phyloP scores from a whole-genome alignment of 2,888 invertebrate species.

The Cosmorhoe ocellata region DNA sequence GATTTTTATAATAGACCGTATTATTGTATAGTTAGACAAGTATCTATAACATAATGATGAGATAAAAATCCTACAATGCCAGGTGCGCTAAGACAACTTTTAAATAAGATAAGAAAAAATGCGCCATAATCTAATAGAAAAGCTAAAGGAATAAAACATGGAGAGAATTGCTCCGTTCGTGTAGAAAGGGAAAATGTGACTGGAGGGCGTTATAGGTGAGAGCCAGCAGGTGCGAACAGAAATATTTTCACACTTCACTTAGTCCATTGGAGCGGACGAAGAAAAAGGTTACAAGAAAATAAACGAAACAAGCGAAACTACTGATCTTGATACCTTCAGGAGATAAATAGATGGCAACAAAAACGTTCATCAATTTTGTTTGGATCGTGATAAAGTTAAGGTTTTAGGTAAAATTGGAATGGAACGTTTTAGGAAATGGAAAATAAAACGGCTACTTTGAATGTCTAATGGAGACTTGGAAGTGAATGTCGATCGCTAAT shows the following conservation, averaged over 20 bases:
- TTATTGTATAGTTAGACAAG: no score
- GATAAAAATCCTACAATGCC: no score
- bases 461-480: conserved; percentile 25
- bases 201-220: conserved; percentile 58
- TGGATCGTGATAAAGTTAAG: conserved; percentile 37
- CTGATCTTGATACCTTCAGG: conserved; percentile 33
- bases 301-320: conserved; percentile 41
- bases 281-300: conserved; percentile 55
- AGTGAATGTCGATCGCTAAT: conserved; percentile 3
- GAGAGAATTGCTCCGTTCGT: conserved; percentile 42
- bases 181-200: conserved; percentile 59
- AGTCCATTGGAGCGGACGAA: conserved; percentile 34
- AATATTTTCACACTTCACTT: conserved; percentile 48
- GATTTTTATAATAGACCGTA: no score
- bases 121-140: conserved; percentile 4
- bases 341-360: conserved; percentile 41
- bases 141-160: conserved; percentile 40
- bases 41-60: no score
- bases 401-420: conserved; percentile 22
- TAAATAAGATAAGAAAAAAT: not conserved
- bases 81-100: not conserved
- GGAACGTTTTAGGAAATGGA: conserved; percentile 24
- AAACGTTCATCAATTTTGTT: conserved; percentile 43
- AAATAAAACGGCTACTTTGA: conserved; percentile 24
- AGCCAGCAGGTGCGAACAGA: conserved; percentile 59